These are phyloP conservation scores for Pogona vitticeps DNA, from an alignment of 2,113 vertebrate genomes.

Conservation along the genomic window DNA sequence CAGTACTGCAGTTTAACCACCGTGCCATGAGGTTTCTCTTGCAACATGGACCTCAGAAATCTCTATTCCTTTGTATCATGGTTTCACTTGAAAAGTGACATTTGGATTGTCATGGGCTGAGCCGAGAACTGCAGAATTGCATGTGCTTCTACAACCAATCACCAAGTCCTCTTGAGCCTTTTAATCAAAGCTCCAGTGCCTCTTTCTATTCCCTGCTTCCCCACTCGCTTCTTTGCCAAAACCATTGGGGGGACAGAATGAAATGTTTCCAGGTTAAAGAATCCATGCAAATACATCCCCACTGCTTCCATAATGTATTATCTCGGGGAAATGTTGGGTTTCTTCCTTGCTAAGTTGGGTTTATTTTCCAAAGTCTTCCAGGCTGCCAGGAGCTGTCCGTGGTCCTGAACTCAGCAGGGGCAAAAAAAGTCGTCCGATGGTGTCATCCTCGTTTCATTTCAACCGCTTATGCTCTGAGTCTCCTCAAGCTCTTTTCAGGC, in stretches of 20 bases:
- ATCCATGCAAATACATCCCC: not conserved
- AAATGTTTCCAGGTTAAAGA: not conserved
- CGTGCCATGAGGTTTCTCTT: not conserved
- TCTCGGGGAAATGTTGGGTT: not conserved
- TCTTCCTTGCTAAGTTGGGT: not conserved
- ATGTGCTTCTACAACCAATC: not conserved
- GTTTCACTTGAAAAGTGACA: too few species aligned
- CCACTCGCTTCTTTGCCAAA: not conserved
- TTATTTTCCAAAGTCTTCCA: not conserved
- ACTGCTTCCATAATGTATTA: not conserved
- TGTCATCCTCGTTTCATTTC: not conserved
- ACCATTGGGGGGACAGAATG: not conserved
- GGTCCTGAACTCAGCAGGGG: not conserved
- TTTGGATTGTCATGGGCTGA: too few species aligned
- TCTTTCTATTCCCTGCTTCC: not conserved
- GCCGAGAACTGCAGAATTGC: not conserved
- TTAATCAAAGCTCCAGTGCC: not conserved
- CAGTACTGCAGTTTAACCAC: not conserved
- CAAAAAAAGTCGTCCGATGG: too few species aligned
- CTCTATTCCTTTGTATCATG: not conserved
- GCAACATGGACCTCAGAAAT: not conserved
- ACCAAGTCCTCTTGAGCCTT: not conserved
- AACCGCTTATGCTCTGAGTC: not conserved
- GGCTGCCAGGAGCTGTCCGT: not conserved
- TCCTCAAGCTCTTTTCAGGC: accelerated